A percentile compares a stretch with the other conserved stretches of the same genome.
These are phyloP conservation scores for Perdita meconis DNA, from an alignment of 2,888 invertebrate genomes.

Conservation along the genomic window DNA sequence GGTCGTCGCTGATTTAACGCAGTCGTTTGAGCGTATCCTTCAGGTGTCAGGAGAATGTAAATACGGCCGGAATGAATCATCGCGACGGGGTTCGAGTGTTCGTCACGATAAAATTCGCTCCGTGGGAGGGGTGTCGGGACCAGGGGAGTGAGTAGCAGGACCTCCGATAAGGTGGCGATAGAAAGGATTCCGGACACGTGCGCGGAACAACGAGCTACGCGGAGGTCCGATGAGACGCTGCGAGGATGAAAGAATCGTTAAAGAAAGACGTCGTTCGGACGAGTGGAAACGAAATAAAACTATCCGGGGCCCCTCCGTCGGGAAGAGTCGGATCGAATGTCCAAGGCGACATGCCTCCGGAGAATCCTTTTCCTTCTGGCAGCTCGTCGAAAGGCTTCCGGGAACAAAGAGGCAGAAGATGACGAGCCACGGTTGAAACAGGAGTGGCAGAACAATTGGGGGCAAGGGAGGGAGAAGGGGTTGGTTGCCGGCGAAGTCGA, in stretches of 20 bases:
- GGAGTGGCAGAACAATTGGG: conserved; percentile 57
- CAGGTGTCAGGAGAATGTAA: neutral
- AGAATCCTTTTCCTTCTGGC: conserved; percentile 39
- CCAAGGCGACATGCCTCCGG: conserved; percentile 46
- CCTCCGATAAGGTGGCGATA: neutral
- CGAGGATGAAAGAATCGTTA: conserved; percentile 65
- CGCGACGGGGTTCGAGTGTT: neutral
- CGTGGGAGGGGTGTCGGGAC: neutral
- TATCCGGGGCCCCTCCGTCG: conserved; percentile 1
- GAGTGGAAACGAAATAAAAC: conserved; percentile 60
- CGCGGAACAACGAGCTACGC: conserved; percentile 25
- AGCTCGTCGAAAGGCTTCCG: conserved; percentile 40
- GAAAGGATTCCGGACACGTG: conserved; percentile 62
- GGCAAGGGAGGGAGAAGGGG: neutral
- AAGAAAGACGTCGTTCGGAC: conserved; percentile 29
- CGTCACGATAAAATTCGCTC: conserved; percentile 18
- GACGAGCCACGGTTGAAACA: conserved; percentile 54
- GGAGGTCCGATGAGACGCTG: conserved; percentile 58
- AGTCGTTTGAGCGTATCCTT: conserved; percentile 17
- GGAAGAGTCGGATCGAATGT: conserved; percentile 49
- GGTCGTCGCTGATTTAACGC: conserved; percentile 27
- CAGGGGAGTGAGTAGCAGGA: no score
- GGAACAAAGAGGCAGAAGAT: conserved; percentile 57
- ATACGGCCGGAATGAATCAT: conserved; percentile 18
- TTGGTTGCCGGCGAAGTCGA: conserved; percentile 49